phyloP scores from a whole-genome alignment of 2,888 invertebrate species.

The Hyposoter didymator region DNA sequence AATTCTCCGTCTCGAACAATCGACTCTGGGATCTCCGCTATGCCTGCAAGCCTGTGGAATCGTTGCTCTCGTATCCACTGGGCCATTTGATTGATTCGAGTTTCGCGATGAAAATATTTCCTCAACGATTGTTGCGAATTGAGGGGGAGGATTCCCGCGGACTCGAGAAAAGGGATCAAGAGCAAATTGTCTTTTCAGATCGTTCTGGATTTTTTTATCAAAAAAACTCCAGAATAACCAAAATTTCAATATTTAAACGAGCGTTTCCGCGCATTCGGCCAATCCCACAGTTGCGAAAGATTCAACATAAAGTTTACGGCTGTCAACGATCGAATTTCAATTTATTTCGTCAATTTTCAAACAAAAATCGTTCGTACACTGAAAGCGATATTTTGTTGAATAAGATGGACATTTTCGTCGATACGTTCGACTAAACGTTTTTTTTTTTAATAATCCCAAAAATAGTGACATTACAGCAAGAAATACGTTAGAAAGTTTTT shows the following conservation, averaged over 20 bases:
- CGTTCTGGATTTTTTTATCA: too few species aligned
- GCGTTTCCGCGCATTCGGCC: too few species aligned
- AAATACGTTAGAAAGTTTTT: too few species aligned
- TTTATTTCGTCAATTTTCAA: background rate
- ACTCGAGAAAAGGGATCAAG: background rate
- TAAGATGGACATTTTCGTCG: too few species aligned
- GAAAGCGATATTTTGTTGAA: too few species aligned
- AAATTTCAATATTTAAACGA: too few species aligned
- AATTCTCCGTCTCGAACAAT: constrained; percentile 53
- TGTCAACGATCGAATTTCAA: background rate
- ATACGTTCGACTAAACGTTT: too few species aligned
- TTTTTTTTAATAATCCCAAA: too few species aligned
- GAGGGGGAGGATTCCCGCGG: background rate
- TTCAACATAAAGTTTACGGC: too few species aligned
- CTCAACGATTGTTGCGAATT: background rate
- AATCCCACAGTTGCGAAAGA: too few species aligned
- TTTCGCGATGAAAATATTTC: constrained; percentile 5
- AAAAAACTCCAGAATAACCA: too few species aligned
- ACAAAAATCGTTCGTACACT: background rate
- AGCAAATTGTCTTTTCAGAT: background rate
- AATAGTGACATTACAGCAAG: too few species aligned
- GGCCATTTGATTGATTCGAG: constrained; percentile 15
- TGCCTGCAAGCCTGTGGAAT: background rate
- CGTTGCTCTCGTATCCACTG: constrained; percentile 10
- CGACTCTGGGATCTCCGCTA: constrained; percentile 18